Conservation (phyloP, 2,113 vertebrate genomes). For the Pterocles gutturalis region DNA sequence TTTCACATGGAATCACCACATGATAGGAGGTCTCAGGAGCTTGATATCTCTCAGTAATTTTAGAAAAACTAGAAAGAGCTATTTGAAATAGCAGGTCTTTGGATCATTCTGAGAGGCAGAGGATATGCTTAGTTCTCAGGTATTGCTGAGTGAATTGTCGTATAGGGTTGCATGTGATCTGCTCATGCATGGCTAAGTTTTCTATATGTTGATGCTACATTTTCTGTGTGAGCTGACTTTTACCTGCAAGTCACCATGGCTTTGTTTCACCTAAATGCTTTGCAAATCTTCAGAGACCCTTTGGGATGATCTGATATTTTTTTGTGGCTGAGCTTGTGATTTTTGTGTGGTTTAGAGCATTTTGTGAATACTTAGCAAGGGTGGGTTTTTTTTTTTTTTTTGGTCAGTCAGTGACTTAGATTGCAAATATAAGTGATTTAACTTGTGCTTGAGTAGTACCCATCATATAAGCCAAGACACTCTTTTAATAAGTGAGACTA, state of each 20-base stretch:
- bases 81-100: background rate
- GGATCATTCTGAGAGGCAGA: background rate
- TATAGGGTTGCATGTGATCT: background rate
- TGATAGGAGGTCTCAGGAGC: background rate
- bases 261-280: background rate
- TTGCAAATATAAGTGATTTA: slow-evolving; percentile 14
- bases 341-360: background rate
- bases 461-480: slow-evolving; percentile 18
- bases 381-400: background rate
- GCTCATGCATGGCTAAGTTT: background rate
- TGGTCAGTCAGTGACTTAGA: background rate
- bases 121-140: background rate
- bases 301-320: background rate
- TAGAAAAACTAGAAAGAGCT: background rate
- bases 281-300: background rate
- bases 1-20: background rate
- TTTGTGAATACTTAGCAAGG: background rate
- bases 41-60: background rate
- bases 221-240: background rate
- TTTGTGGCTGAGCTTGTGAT: background rate
- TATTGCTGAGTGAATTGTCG: background rate
- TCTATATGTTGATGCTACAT: background rate
- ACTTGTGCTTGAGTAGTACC: slow-evolving; percentile 22
- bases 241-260: background rate
- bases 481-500: slow-evolving; percentile 47